phyloP scores from a whole-genome alignment of 2,113 vertebrate species.

The Thunnus maccoyii region DNA sequence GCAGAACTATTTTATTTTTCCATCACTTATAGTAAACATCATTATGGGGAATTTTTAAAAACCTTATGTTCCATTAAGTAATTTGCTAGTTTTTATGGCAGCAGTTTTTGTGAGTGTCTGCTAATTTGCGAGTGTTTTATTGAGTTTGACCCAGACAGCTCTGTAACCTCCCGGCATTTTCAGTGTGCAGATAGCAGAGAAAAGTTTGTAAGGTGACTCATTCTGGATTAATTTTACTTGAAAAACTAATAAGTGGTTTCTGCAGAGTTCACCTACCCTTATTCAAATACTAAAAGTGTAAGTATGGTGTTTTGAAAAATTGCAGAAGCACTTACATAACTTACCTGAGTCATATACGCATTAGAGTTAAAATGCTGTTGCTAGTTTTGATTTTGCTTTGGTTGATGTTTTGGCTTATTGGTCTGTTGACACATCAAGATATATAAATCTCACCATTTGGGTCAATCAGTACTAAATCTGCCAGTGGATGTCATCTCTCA shows the following conservation, averaged over 20 bases:
- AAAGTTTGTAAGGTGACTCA: neutral
- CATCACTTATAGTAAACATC: neutral
- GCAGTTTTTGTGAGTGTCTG: conserved; percentile 10
- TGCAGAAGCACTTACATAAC: neutral
- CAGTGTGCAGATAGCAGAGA: neutral
- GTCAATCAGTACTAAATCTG: neutral
- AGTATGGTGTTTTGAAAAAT: neutral
- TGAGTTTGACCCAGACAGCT: conserved; percentile 7
- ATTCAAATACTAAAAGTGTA: conserved; percentile 13
- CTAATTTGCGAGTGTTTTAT: conserved; percentile 5
- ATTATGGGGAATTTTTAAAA: conserved; percentile 12
- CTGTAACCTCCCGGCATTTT: conserved; percentile 40
- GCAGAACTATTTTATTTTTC: conserved; percentile 8
- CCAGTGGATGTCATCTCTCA: conserved; percentile 27
- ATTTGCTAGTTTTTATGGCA: conserved; percentile 18
- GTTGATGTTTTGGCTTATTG: too few relatives aligned
- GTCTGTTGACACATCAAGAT: neutral
- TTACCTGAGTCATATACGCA: too few relatives aligned
- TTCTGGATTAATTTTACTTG: conserved; percentile 23
- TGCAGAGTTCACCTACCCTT: neutral
- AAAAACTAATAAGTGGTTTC: conserved; percentile 5
- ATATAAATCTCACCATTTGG: too few relatives aligned
- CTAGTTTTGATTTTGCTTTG: neutral
- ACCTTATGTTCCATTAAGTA: conserved; percentile 26
- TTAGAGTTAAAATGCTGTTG: too few relatives aligned